Evolutionary conservation across 2,113 vertebrate species (phyloP).

Genomic region (Hiodon alosoides): DNA sequence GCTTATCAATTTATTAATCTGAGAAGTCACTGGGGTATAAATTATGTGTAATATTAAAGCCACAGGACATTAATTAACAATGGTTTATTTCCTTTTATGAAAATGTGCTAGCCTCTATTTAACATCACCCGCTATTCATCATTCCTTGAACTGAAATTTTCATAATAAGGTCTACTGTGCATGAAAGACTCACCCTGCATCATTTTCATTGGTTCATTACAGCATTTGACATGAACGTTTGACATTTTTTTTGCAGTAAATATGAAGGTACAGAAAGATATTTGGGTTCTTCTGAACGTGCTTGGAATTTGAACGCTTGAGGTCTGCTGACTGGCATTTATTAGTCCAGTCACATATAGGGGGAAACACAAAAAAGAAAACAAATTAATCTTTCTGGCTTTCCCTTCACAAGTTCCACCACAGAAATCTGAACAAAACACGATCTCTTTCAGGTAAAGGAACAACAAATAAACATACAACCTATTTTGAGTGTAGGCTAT

Average conservation of each 20-base stretch:
- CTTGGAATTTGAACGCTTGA: too few relatives aligned
- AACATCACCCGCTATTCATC: background rate
- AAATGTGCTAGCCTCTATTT: slow-evolving; percentile 2
- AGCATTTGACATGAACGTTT: background rate
- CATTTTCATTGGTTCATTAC: background rate
- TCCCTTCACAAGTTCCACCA: too few relatives aligned
- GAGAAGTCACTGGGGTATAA: background rate
- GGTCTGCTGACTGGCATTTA: too few relatives aligned
- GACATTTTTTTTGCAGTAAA: background rate
- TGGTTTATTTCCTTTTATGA: background rate
- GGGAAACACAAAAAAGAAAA: too few relatives aligned
- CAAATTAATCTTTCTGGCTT: too few relatives aligned
- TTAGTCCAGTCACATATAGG: too few relatives aligned
- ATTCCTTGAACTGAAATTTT: background rate
- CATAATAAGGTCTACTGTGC: slow-evolving; percentile 5
- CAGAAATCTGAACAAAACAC: too few relatives aligned
- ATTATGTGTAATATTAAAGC: background rate
- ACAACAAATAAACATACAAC: too few relatives aligned
- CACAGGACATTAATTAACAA: background rate
- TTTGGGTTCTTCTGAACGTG: background rate
- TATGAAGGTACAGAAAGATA: background rate
- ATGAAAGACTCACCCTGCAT: slow-evolving; percentile 1
- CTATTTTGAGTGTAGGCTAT: too few relatives aligned
- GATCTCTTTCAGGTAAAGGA: too few relatives aligned
- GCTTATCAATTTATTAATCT: background rate